Evolutionary conservation across 2,113 vertebrate species (phyloP), one percentile per base, ranked within the genome.

Genomic region (Hyla sarda): DNA sequence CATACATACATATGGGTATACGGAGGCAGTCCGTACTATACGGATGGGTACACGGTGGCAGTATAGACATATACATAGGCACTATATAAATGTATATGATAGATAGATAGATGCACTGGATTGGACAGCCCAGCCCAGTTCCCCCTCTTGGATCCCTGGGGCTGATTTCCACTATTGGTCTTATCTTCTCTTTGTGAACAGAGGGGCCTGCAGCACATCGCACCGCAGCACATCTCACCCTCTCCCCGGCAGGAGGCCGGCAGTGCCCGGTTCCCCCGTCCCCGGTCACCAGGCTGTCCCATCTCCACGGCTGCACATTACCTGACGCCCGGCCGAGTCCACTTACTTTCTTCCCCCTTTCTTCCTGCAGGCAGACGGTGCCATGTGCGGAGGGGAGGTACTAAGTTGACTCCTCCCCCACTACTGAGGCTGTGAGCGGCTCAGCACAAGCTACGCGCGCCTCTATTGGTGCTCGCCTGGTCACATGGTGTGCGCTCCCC

Each of bases 351-450:
- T 58, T 48, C 73, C 83, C 54, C 28, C 82, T 84, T 41, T 84
- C 72, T 76, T 76, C 73, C 73, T 75, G 73, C 65, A 54, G 58
- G 37, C 69, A 45, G 72, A 58, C 76, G 54, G 56, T 76, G 83
- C 83, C 83, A 84, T 84, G 83, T 84, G 83, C 83, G 72, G 72
- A 30, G 47, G 41, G 83, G 83, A 6, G 73, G 72, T 41, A 21
- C 56, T 14, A 7, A 0, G 0, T n/a, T 7, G 56, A 23, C 72
- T 30, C 83, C 83, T 2, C 73, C 73, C 83, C 37, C 48, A 34
- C 37, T 41, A 16, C 19, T 6, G 23, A 48, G 41, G 41, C 41
- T 71, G 32, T 48, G 72, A 47, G 41, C 69, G 34, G 69, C 69
- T 41, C 69, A 12, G 69, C 19, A n/a, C 69, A 5, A 45, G 37